phyloP scores from a whole-genome alignment of 1,140 invertebrate species.

The Rhysida immarginata region DNA sequence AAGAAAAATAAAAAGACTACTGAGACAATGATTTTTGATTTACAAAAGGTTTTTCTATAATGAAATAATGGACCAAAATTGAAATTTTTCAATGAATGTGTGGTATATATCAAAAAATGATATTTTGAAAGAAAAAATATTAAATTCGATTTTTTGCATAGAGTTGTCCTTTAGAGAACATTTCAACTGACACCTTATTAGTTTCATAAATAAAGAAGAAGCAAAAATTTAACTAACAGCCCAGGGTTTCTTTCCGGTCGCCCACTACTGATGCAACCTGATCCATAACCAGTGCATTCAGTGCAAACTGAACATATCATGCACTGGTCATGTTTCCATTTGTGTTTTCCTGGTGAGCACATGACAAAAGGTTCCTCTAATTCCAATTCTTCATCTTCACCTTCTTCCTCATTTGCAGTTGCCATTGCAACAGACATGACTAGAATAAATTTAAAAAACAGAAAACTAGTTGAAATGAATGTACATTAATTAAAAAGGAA shows the following conservation, averaged over 20 bases:
- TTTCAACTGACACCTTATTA: too few species aligned
- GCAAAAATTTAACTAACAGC: slow-evolving; percentile 46
- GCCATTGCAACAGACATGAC: slow-evolving; percentile 44
- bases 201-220: slow-evolving; percentile 11
- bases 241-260: slow-evolving; percentile 66
- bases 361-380: slow-evolving; percentile 35
- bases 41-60: too few species aligned
- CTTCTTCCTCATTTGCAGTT: slow-evolving; percentile 40
- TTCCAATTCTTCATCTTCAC: slow-evolving; percentile 42
- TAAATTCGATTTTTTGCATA: too few species aligned
- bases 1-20: too few species aligned
- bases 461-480: too few species aligned
- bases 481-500: too few species aligned
- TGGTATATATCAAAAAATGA: too few species aligned
- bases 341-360: slow-evolving; percentile 51
- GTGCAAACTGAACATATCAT: slow-evolving; percentile 79
- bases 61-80: too few species aligned
- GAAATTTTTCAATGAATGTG: too few species aligned
- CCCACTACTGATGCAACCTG: slow-evolving; percentile 61
- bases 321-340: slow-evolving; percentile 66
- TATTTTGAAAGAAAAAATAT: too few species aligned
- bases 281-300: slow-evolving; percentile 87
- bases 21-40: too few species aligned
- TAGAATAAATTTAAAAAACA: neutral
- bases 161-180: too few species aligned